Conservation (phyloP, 1,140 invertebrate genomes). For the Piezodorus guildinii region DNA sequence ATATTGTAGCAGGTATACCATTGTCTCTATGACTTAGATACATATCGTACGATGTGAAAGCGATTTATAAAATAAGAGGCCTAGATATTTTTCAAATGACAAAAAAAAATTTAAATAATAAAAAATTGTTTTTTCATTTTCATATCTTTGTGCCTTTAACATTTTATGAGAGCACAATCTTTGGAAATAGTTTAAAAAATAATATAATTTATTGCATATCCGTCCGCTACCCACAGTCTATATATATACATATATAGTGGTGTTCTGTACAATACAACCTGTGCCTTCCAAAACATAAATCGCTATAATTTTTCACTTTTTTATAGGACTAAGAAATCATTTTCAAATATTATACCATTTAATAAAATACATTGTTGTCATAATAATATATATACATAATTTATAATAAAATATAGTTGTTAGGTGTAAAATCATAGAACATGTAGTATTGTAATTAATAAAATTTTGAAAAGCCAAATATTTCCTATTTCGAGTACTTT, state of each 20-base stretch:
- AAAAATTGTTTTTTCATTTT: not conserved
- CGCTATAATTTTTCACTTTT: slow-evolving; percentile 15
- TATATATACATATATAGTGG: slow-evolving; percentile 11
- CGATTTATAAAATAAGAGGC: slow-evolving; percentile 15
- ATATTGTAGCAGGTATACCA: slow-evolving; percentile 8
- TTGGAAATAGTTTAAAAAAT: slow-evolving; percentile 10
- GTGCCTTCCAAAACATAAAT: slow-evolving; percentile 15
- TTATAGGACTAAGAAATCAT: slow-evolving; percentile 15
- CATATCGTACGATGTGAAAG: slow-evolving; percentile 13
- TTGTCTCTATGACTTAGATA: slow-evolving; percentile 7
- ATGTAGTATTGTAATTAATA: slow-evolving; percentile 10
- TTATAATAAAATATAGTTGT: slow-evolving; percentile 8
- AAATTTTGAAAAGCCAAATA: slow-evolving; percentile 9
- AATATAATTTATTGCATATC: slow-evolving; percentile 11
- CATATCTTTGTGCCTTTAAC: slow-evolving; percentile 16
- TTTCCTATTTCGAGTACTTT: too few species aligned
- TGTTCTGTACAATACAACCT: slow-evolving; percentile 15
- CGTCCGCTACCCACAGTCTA: slow-evolving; percentile 15
- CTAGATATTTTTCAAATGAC: slow-evolving; percentile 4
- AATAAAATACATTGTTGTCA: slow-evolving; percentile 5
- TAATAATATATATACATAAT: slow-evolving; percentile 9
- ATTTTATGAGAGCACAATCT: slow-evolving; percentile 12
- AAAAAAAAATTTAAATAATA: slow-evolving; percentile 3
- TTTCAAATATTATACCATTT: slow-evolving; percentile 10
- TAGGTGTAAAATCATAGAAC: not conserved